These are phyloP conservation scores for Drosophila stalkeri DNA, from an alignment of 2,888 invertebrate species.

Conservation along the genomic window DNA sequence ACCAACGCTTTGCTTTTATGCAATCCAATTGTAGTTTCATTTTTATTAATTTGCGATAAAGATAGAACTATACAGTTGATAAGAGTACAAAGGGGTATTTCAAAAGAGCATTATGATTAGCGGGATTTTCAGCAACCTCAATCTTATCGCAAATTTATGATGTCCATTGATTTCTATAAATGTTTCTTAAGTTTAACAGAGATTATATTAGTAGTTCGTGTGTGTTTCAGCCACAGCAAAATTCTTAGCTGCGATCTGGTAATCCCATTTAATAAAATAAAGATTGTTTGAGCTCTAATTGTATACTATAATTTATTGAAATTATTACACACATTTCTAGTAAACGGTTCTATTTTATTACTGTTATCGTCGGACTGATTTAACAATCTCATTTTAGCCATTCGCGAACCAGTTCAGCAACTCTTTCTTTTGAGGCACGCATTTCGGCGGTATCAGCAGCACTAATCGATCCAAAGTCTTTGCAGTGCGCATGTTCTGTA, in stretches of 20 bases:
- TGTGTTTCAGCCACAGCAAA: too few relatives aligned
- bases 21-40: background rate
- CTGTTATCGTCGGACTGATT: conserved; percentile 8
- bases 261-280: too few relatives aligned
- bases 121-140: conserved; percentile 21
- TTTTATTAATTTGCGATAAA: conserved; percentile 22
- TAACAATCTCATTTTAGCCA: conserved; percentile 68
- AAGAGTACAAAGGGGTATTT: conserved; percentile 17
- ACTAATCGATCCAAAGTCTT: conserved; percentile 82
- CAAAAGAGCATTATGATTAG: conserved; percentile 26
- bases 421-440: conserved; percentile 78
- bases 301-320: conserved; percentile 22
- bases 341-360: conserved; percentile 4
- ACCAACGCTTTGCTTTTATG: conserved; percentile 21
- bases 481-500: conserved; percentile 82
- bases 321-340: conserved; percentile 4
- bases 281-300: background rate
- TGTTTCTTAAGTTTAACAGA: conserved; percentile 1
- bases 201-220: too few relatives aligned
- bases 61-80: conserved; percentile 28
- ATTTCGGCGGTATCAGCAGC: conserved; percentile 73
- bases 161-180: background rate
- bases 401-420: conserved; percentile 78
- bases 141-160: conserved; percentile 28
- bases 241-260: too few relatives aligned